Base-by-base conservation (phyloP, 2,113 vertebrate species). In the Ardeotis arabs region DNA sequence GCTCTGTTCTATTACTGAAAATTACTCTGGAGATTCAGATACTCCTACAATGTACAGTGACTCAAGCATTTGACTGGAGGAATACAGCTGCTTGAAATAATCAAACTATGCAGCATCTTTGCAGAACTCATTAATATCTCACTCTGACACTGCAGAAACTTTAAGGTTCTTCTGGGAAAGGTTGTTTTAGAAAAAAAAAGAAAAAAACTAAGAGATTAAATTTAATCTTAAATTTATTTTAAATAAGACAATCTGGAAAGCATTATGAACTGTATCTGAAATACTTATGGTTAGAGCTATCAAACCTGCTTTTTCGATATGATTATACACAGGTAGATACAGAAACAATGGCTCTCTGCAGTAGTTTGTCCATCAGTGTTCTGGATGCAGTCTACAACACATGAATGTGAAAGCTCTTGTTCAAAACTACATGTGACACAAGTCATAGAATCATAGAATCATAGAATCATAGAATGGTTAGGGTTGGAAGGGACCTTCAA, bases 311-410 rank as follows among this genome's bases (percentile, higher is more conserved):
- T 83, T 83, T 84, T 69, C 25, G 60, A 9, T 18, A 29, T 0
- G 1, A 6, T 18, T 70, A 12, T 56, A 14, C 16, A 37, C 5
- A 64, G 10, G 11, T 11, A 62, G 25, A 14, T 22, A 58, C 0
- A 50, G 44, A 83, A 84, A 52, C 0, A 0, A 27, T 2, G 1
- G 11, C 18, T 37, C 11, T 41, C 29, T 45, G 25, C 25, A 56
- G 21, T 9, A 23, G 5, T 47, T 77, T 60, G 4, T 31, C 18
- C 56, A 47, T 23, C 20, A 20, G 19, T 20, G 23, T 56, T 55
- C 33, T 62, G 12, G 20, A 24, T 47, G 45, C 24, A 81, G 13
- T 31, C 52, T 64, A 41, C 3, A 2, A 44, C 9, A 9, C 1
- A 3, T 7, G 49, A 45, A 21, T 29, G 8, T 29, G 16, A 7